Evolutionary conservation across 2,888 invertebrate genomes (phyloP), one percentile per base, ranked within the genome.

Genomic region (Volucella inanis): DNA sequence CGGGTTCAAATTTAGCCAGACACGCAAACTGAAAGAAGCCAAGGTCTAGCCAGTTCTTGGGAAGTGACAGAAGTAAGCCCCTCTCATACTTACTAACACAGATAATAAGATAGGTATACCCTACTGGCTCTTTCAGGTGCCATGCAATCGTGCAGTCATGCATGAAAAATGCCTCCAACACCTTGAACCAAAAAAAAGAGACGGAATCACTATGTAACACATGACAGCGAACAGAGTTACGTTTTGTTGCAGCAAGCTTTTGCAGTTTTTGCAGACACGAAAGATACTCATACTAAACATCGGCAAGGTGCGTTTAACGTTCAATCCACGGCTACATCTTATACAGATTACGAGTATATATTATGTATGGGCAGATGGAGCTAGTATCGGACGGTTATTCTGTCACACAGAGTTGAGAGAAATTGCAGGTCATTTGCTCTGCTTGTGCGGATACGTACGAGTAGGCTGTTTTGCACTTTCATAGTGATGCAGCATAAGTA

Each of bases 91-190:
- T n/a, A 67, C 45, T 14, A 11, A 67, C 54, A 54, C 43, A 31
- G 15, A 64, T 39, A 64, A 8, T 3, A 8, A 38, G 22, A 6
- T 31, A 31, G 0, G 31, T 31, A 6, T 31, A 22, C n/a, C 14
- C 6, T 2, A 14, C 49, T 2, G 14, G 18, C 10, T 11, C 31
- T 31, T 50, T 49, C 8, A 12, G 10, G 45, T 45, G 18, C 8
- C 62, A 76, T 82, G 57, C 49, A 54, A 65, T 71, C 77, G 77
- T 82, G 82, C 71, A 61, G 11, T 55, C 54, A 67, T 82, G 82
- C 77, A 82, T 67, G 72, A 74, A 67, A 72, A 72, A 75, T 39
- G 45, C 15, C 38, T n/a, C 39, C 54, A 64, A 45, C 59, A 50
- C 67, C 67, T 65, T 76, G 47, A 77, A 55, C 62, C 15, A 31